Base-by-base conservation (phyloP, 2,888 invertebrate species). In the Pinctada fucata region DNA sequence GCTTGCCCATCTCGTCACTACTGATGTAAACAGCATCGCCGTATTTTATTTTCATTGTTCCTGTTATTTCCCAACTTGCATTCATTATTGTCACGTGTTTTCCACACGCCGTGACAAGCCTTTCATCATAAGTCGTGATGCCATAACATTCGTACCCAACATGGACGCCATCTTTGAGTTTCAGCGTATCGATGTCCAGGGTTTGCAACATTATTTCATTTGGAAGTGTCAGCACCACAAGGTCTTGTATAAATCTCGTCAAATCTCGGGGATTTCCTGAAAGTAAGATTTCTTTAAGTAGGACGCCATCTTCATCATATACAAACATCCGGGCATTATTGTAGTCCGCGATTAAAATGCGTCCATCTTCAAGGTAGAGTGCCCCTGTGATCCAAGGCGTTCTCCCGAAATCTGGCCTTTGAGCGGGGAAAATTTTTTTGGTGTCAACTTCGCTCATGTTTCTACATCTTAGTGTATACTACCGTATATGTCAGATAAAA, bases 251-350 rank as follows among this genome's bases (percentile, higher is more conserved):
- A 6, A 78, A 63, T 64, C 66, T 58, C 13, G 74, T 74, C n/a
- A 78, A 45, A 51, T 78, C 78, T 50, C 78, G 74, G n/a, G 78
- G 78, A 31, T 74, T 78, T 48, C 72, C 74, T n/a, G 48, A 51
- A 13, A 78, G 45, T 13, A 51, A 51, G 8, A 78, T 63, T n/a
- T 74, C 74, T 6, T 74, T 69, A n/a, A 78, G 69, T 4, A 70
- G 5, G 45, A 78, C n/a, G n/a, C n/a, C n/a, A n/a, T n/a, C n/a
- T n/a, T n/a, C n/a, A n/a, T n/a, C n/a, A n/a, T n/a, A n/a, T n/a
- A n/a, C n/a, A n/a, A n/a, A n/a, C n/a, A n/a, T n/a, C n/a, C n/a
- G n/a, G n/a, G n/a, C n/a, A n/a, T n/a, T n/a, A n/a, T n/a, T n/a
- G n/a, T n/a, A n/a, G n/a, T n/a, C n/a, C n/a, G n/a, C n/a, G n/a